phyloP scores from a whole-genome alignment of 2,113 vertebrate genomes.

The Plecotus auritus region DNA sequence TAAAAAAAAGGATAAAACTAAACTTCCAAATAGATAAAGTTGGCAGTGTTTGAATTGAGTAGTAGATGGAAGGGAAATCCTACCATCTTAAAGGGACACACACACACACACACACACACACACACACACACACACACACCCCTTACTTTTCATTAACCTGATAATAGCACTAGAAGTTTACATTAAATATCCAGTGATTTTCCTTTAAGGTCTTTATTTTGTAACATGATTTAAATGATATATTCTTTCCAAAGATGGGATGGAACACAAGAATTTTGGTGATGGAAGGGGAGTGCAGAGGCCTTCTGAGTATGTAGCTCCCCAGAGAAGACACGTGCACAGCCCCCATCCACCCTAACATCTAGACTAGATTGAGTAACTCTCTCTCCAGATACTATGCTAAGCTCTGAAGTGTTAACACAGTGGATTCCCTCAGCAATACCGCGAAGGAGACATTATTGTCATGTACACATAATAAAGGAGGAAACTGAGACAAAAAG shows the following conservation, averaged over 20 bases:
- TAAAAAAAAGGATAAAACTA: not conserved
- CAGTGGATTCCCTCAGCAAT: not conserved
- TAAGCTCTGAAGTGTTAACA: too few relatives aligned
- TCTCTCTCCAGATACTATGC: not conserved
- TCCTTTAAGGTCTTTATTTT: not conserved
- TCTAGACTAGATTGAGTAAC: not conserved
- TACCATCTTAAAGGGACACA: not conserved
- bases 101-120: not conserved
- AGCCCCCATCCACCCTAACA: accelerated
- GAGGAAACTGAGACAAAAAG: not conserved
- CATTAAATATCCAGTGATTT: not conserved
- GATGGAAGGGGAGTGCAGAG: not conserved
- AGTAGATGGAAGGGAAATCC: not conserved
- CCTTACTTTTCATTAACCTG: not conserved
- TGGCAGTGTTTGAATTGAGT: not conserved
- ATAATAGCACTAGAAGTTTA: not conserved
- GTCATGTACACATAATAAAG: not conserved
- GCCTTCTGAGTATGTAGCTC: not conserved
- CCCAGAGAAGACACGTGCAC: not conserved
- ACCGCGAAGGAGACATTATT: not conserved
- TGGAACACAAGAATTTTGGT: not conserved
- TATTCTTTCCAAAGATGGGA: not conserved
- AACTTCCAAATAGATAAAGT: not conserved
- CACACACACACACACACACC: not conserved
- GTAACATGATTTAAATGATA: not conserved